phyloP scores from a whole-genome alignment of 2,888 invertebrate genomes.

The Sisyra nigra region DNA sequence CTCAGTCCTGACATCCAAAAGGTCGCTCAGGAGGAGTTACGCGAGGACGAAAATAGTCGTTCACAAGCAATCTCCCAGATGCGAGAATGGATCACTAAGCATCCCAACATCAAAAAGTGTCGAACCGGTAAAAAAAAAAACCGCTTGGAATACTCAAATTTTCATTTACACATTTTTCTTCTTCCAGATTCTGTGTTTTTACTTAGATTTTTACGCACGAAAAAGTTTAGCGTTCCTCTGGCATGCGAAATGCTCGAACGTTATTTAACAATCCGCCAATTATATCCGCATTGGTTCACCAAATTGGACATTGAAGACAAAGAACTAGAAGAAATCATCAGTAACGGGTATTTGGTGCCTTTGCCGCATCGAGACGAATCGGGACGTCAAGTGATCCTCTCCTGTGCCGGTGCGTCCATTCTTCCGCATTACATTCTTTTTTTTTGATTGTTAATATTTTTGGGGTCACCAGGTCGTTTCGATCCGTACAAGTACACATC shows the following conservation, averaged over 20 bases:
- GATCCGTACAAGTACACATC: slow-evolving; percentile 64
- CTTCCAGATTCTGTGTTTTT: slow-evolving; percentile 57
- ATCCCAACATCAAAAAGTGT: slow-evolving; percentile 66
- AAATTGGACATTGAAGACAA: slow-evolving; percentile 66
- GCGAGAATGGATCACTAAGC: slow-evolving; percentile 69
- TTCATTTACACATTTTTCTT: slow-evolving; percentile 2
- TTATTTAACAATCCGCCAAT: slow-evolving; percentile 68
- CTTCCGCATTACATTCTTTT: background rate
- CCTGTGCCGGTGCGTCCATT: slow-evolving; percentile 44
- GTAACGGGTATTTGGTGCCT: slow-evolving; percentile 63
- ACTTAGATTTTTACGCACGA: slow-evolving; percentile 68
- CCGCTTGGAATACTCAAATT: background rate
- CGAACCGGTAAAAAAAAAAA: slow-evolving; percentile 40
- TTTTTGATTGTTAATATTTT: slow-evolving; percentile 1
- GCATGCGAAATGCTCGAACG: slow-evolving; percentile 78
- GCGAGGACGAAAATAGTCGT: slow-evolving; percentile 61
- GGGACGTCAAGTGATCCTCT: slow-evolving; percentile 63
- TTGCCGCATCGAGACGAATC: slow-evolving; percentile 54
- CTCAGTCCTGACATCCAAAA: slow-evolving; percentile 39
- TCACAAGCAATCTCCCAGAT: slow-evolving; percentile 62
- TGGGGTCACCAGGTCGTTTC: slow-evolving; percentile 38
- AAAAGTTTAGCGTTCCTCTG: slow-evolving; percentile 73
- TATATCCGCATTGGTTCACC: slow-evolving; percentile 76
- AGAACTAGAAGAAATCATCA: slow-evolving; percentile 61
- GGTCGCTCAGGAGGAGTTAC: slow-evolving; percentile 52